phyloP scores from a whole-genome alignment of 2,888 invertebrate species.

The Odontocolon sp. region DNA sequence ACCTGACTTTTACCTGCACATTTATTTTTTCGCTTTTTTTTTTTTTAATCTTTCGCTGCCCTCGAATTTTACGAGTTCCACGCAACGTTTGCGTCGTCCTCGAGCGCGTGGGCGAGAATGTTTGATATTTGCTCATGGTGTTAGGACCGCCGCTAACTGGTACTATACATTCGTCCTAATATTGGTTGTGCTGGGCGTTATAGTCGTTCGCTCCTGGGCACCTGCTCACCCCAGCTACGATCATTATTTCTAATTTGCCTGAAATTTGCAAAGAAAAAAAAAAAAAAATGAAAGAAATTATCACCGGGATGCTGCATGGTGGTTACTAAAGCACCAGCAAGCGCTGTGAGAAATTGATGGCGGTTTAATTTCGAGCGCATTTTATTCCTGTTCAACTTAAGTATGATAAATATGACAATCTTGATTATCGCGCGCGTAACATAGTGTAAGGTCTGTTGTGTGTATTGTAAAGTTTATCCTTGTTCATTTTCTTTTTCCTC shows the following conservation, averaged over 20 bases:
- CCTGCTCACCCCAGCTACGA: neutral
- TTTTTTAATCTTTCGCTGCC: too few species aligned
- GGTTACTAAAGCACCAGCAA: neutral
- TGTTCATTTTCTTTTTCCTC: neutral
- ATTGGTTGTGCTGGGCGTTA: too few species aligned
- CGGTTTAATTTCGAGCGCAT: slow-evolving; percentile 5
- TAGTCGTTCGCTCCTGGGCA: slow-evolving; percentile 4
- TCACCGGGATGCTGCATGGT: neutral
- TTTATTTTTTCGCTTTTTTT: neutral
- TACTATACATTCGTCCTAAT: slow-evolving; percentile 40
- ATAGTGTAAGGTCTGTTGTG: neutral
- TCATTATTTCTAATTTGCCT: slow-evolving; percentile 20
- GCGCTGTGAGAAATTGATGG: slow-evolving; percentile 3
- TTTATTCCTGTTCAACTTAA: slow-evolving; percentile 50
- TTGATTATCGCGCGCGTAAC: slow-evolving; percentile 48
- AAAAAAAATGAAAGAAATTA: neutral
- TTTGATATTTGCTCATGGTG: slow-evolving; percentile 36
- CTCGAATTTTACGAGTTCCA: slow-evolving; percentile 40
- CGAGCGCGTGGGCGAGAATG: slow-evolving; percentile 9
- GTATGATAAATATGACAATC: slow-evolving; percentile 63
- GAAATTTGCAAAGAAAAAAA: slow-evolving; percentile 15
- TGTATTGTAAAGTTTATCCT: neutral
- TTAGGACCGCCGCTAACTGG: slow-evolving; percentile 9
- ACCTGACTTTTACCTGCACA: neutral
- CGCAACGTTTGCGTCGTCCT: slow-evolving; percentile 15